These are phyloP conservation scores for Tylochromis polylepis DNA, from an alignment of 2,113 vertebrate species.

Conservation along the genomic window DNA sequence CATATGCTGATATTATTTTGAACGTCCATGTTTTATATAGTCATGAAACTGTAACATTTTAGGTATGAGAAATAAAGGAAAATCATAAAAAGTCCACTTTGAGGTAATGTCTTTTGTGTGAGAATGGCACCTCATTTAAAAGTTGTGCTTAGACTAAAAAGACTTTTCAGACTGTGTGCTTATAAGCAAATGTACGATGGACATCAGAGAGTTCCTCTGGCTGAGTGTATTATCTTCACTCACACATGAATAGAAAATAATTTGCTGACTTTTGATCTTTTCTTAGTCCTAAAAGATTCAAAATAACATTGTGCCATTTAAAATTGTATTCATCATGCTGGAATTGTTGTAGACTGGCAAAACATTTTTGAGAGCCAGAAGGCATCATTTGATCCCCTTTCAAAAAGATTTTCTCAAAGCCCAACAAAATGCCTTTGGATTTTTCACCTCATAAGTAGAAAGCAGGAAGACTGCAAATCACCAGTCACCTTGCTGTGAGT, in stretches of 20 bases:
- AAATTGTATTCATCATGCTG: neutral
- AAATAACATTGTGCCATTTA: neutral
- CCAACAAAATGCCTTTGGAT: neutral
- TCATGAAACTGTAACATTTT: neutral
- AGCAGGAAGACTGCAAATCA: neutral
- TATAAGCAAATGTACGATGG: too few species aligned
- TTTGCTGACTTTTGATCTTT: neutral
- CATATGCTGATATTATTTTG: neutral
- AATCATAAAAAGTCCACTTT: neutral
- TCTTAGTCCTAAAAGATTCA: neutral
- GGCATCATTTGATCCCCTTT: neutral
- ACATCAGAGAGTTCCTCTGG: too few species aligned
- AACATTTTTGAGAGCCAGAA: neutral
- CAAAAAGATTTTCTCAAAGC: neutral
- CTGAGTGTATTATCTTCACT: too few species aligned
- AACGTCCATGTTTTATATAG: neutral
- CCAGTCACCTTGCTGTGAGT: neutral
- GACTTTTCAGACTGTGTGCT: too few species aligned
- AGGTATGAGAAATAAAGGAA: neutral
- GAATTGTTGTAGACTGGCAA: neutral
- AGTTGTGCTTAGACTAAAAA: too few species aligned
- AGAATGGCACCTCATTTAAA: too few species aligned
- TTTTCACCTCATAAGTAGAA: neutral
- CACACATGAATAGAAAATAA: neutral
- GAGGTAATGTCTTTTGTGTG: neutral